Base-by-base conservation (phyloP, 2,797 vertebrate species). In the Sparidentex hasta region DNA sequence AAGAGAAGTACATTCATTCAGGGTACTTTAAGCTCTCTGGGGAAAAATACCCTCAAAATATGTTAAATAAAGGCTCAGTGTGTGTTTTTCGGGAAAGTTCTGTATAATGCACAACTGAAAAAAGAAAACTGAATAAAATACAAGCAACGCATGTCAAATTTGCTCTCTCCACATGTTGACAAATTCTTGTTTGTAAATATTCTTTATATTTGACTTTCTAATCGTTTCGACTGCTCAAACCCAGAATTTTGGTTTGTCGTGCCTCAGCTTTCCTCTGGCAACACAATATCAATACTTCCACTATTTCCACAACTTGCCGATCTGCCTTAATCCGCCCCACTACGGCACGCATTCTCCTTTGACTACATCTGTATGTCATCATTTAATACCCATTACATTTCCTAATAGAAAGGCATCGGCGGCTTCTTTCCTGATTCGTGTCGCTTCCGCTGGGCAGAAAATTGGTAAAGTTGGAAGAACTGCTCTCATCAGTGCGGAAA, bases 401-500 rank as follows among this genome's bases (percentile, higher is more conserved):
- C 74, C 74, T 76, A 81, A 88, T 78, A 86, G 71, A 89, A 82
- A 81, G 56, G 58, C 72, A 66, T 47, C 59, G 76, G 78, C 73
- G 55, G 84, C 74, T 74, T 80, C 86, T 85, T 77, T 77, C 74
- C 72, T 69, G 59, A 66, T 74, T 83, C 18, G 66, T 33, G 54
- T 87, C 84, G 81, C 87, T 83, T 92, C 88, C 71, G 52, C 87
- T 90, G 84, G 85, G 89, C 83, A 88, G 83, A 92, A 94, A 89
- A 92, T 89, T 91, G 86, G 76, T 88, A 71, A 90, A 93, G 91
- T 93, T 90, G 71, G 87, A 88, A 80, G 70, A 92, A 92, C 83
- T 84, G 84, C 86, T 93, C 87, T 92, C 84, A 89, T 93, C 88
- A 90, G 83, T 50, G 78, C 83, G 87, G 85, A 92, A 93, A 94